These are phyloP conservation scores for Polietes domitor DNA, from an alignment of 2,888 invertebrate genomes.

Conservation along the genomic window DNA sequence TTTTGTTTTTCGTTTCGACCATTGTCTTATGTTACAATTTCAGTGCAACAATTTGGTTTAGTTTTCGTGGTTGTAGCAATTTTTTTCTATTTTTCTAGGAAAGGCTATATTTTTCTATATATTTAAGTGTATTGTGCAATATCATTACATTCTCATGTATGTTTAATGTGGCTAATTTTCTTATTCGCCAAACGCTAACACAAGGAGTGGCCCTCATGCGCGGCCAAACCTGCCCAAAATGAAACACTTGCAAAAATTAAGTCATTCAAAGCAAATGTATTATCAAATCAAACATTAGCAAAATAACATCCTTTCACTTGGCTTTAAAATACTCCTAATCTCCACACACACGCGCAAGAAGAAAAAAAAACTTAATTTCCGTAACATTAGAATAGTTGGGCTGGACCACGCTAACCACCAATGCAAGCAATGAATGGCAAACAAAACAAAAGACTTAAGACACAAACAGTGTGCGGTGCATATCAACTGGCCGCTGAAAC, in stretches of 20 bases:
- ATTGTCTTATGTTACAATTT: constrained; percentile 25
- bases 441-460: constrained; percentile 22
- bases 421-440: background rate
- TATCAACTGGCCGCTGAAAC: background rate
- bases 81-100: constrained; percentile 21
- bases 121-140: constrained; percentile 39
- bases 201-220: constrained; percentile 9
- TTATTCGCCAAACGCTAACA: background rate
- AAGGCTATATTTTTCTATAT: constrained; percentile 57
- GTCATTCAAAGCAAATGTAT: background rate
- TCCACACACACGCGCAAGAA: no score
- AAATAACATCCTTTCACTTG: constrained; percentile 15
- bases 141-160: constrained; percentile 26
- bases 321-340: background rate
- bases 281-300: background rate
- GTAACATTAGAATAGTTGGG: background rate
- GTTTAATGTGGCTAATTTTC: constrained; percentile 24
- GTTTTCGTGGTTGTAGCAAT: background rate
- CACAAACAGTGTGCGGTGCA: background rate
- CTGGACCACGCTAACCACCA: background rate
- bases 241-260: background rate
- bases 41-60: constrained; percentile 8
- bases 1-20: background rate
- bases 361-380: background rate
- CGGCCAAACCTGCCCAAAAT: background rate